A percentile compares a stretch with the other conserved stretches of the same genome.
These are phyloP conservation scores for Vollenhovia emeryi DNA, from an alignment of 1,140 invertebrate genomes.

Conservation along the genomic window DNA sequence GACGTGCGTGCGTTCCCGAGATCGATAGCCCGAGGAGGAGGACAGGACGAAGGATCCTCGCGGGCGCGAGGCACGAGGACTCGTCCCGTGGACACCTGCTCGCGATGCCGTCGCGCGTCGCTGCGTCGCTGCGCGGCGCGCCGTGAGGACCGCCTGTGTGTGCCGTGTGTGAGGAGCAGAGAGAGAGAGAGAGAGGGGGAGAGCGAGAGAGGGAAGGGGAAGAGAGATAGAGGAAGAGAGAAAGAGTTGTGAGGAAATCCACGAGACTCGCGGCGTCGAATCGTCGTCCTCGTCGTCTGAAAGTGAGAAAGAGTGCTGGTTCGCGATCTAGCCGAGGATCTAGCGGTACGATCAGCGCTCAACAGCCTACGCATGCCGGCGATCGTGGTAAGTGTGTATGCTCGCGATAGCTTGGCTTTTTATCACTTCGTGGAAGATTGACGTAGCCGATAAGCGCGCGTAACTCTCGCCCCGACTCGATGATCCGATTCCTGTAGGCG, in stretches of 20 bases:
- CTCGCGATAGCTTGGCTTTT: constrained; percentile 14
- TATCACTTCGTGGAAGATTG: constrained; percentile 56
- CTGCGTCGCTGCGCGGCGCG: constrained; percentile 41
- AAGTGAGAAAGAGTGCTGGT: not conserved
- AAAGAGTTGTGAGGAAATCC: not conserved
- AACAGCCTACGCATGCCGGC: constrained; percentile 80
- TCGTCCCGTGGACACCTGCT: constrained; percentile 42
- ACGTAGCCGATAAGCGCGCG: constrained; percentile 26
- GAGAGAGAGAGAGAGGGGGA: not conserved
- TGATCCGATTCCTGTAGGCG: constrained; percentile 19
- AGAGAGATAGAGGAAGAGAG: no score
- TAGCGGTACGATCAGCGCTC: constrained; percentile 34
- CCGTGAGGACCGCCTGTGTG: constrained; percentile 30
- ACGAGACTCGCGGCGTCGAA: constrained; percentile 16
- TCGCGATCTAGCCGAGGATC: constrained; percentile 42
- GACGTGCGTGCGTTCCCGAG: constrained; percentile 53
- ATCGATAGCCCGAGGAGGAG: constrained; percentile 52
- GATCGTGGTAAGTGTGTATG: constrained; percentile 77
- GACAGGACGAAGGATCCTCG: constrained; percentile 57
- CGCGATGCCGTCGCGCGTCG: constrained; percentile 13
- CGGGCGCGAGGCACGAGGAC: constrained; percentile 43
- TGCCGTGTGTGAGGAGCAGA: constrained; percentile 14
- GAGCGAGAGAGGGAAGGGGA: not conserved
- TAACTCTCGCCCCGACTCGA: constrained; percentile 1
- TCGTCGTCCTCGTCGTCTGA: constrained; percentile 33